A percentile compares a stretch with the other conserved stretches of the same genome.
Evolutionary conservation across 2,797 vertebrate species (phyloP).

Genomic region (Streptopelia turtur): DNA sequence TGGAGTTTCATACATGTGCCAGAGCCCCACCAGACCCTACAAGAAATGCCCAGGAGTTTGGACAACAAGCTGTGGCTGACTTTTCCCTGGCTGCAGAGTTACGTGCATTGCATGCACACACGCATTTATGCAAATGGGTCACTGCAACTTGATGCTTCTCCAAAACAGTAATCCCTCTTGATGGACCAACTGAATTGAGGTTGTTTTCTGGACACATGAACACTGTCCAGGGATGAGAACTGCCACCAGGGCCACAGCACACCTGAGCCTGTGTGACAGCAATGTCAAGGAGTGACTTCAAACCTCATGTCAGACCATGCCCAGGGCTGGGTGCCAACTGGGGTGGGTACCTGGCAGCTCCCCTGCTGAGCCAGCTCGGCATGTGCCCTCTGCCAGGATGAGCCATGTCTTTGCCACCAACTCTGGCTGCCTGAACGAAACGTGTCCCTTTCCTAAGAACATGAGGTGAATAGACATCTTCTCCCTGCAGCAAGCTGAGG

Average conservation of each 20-base stretch:
- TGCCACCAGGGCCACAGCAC: not conserved
- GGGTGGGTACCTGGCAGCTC: not conserved
- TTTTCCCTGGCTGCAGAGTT: not conserved
- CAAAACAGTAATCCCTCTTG: not conserved
- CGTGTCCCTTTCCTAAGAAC: fast-evolving
- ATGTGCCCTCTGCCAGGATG: not conserved
- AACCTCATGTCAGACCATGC: not conserved
- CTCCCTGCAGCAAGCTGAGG: not conserved
- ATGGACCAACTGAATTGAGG: fast-evolving
- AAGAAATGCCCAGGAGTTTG: not conserved
- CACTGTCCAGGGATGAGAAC: not conserved
- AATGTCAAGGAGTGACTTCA: not conserved
- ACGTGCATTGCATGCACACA: not conserved
- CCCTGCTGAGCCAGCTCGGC: fast-evolving
- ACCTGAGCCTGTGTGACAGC: not conserved
- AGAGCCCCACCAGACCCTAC: not conserved
- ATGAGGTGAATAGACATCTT: too few species aligned
- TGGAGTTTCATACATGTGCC: fast-evolving
- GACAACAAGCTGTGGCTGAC: not conserved
- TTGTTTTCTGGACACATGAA: not conserved
- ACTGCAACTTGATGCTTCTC: not conserved
- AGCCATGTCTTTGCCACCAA: fast-evolving
- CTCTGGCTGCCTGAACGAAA: fast-evolving
- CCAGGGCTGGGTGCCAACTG: not conserved
- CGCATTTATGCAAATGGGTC: not conserved